Conservation (phyloP, 2,888 invertebrate species). For the Drosophila putrida region DNA sequence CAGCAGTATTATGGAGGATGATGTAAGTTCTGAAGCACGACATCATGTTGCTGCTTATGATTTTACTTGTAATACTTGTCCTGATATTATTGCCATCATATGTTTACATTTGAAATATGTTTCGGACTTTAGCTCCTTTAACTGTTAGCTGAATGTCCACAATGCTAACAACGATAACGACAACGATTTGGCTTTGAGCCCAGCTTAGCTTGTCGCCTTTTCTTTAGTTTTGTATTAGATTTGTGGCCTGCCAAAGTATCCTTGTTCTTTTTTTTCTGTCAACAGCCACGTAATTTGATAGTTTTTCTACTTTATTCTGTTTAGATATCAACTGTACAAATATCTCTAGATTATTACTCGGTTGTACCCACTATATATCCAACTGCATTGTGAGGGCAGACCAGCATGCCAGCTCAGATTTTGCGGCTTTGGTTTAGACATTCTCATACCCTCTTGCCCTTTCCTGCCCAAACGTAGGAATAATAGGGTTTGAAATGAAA, state of each 20-base stretch:
- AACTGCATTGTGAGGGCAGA: conserved; percentile 30
- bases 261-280: conserved; percentile 44
- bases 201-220: conserved; percentile 43
- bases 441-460: neutral
- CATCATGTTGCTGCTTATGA: conserved; percentile 42
- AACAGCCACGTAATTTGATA: conserved; percentile 76
- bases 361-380: neutral
- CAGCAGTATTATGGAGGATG: conserved; percentile 85
- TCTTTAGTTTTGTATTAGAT: conserved; percentile 56
- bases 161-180: conserved; percentile 26
- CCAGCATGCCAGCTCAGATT: conserved; percentile 56
- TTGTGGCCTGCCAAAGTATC: conserved; percentile 26
- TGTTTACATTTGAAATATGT: conserved; percentile 60
- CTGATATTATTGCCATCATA: conserved; percentile 19
- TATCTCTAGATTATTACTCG: conserved; percentile 49
- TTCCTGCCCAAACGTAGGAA: conserved; percentile 33
- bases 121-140: conserved; percentile 9
- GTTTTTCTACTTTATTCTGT: conserved; percentile 71
- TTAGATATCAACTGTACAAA: conserved; percentile 61
- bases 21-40: conserved; percentile 74
- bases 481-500: conserved; percentile 68
- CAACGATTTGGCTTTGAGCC: conserved; percentile 33
- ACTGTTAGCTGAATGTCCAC: conserved; percentile 7
- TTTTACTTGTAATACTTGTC: conserved; percentile 1
- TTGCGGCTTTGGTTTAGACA: conserved; percentile 36